phyloP scores from a whole-genome alignment of 2,797 vertebrate genomes.

The Avahi laniger region DNA sequence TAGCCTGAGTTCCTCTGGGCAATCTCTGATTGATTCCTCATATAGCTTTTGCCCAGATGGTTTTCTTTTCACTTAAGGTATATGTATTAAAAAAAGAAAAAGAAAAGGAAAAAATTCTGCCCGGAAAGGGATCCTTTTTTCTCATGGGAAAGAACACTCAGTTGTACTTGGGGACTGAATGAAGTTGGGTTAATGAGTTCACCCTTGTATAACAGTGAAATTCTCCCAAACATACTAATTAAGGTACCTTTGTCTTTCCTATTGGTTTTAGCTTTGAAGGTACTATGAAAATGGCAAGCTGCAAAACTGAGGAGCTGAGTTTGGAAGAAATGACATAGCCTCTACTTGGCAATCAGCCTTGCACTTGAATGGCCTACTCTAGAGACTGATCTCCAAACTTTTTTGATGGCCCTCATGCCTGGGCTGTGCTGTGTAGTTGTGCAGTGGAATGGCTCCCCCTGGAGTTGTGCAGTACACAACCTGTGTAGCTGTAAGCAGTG shows the following conservation, averaged over 20 bases:
- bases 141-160: constrained; percentile 62
- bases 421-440: rapidly evolving
- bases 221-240: constrained; percentile 70
- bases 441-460: not conserved
- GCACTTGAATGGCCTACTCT: not conserved
- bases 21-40: not conserved
- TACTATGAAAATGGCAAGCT: not conserved
- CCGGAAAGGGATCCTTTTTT: constrained; percentile 31
- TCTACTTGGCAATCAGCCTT: not conserved
- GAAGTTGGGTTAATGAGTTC: constrained; percentile 52
- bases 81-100: not conserved
- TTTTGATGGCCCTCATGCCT: not conserved
- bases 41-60: constrained; percentile 40
- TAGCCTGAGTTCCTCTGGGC: not conserved
- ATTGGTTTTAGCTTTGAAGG: constrained; percentile 63
- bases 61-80: constrained; percentile 56
- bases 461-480: not conserved
- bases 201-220: constrained; percentile 53
- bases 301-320: not conserved
- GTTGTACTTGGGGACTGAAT: constrained; percentile 56
- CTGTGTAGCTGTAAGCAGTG: not conserved
- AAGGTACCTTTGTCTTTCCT: constrained; percentile 56
- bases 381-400: not conserved
- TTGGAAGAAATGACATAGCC: not conserved
- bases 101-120: not conserved